Conservation (phyloP, 2,797 vertebrate species). For the Poeciliopsis paucimaculata region DNA sequence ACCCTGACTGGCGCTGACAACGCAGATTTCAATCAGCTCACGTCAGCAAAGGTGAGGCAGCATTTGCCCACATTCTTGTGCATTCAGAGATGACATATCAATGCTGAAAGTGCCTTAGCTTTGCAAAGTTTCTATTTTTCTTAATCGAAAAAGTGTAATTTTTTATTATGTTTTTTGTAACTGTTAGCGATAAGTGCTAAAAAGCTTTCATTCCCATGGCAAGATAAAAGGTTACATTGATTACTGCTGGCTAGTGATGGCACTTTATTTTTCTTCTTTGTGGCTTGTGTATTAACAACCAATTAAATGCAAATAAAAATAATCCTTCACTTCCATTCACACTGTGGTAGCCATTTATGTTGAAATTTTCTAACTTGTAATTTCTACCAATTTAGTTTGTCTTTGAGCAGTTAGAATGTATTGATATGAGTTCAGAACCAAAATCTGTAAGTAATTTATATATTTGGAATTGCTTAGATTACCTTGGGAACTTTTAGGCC, state of each 20-base stretch:
- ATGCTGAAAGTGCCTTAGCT: constrained; percentile 24
- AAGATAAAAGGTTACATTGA: constrained; percentile 34
- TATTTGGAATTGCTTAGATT: too few relatives aligned
- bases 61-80: constrained; percentile 39
- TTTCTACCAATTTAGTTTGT: too few relatives aligned
- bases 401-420: too few relatives aligned
- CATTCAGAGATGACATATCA: constrained; percentile 29
- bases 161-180: constrained; percentile 10
- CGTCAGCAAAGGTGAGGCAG: constrained; percentile 28
- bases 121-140: constrained; percentile 36
- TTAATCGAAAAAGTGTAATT: constrained; percentile 46
- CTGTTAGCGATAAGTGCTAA: constrained; percentile 29
- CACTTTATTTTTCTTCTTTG: constrained; percentile 37
- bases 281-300: constrained; percentile 38
- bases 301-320: constrained; percentile 47
- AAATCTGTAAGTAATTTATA: too few relatives aligned
- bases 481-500: too few relatives aligned
- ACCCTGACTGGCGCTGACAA: constrained; percentile 63
- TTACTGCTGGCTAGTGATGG: constrained; percentile 7
- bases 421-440: too few relatives aligned
- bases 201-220: constrained; percentile 39
- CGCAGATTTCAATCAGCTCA: constrained; percentile 53
- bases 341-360: neutral
- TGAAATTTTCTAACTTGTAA: too few relatives aligned
- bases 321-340: constrained; percentile 31